Base-by-base conservation (phyloP, 2,888 invertebrate species). In the Rhodophaea formosa region DNA sequence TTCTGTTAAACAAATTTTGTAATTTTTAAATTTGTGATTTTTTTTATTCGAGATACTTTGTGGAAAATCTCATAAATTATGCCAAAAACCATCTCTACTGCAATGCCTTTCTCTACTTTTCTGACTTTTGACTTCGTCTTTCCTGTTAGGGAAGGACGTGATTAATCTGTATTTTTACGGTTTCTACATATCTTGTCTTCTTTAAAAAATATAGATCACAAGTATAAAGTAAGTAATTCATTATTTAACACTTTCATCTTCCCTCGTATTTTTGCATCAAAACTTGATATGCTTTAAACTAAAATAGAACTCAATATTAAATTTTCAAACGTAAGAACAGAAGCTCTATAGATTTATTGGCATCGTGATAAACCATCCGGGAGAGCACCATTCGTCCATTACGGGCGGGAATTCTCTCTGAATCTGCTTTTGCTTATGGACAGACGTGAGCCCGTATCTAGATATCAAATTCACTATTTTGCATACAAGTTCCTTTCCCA, bases 361-460 rank as follows among this genome's bases (percentile, higher is more conserved):
- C 75, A 77, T 79, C 71, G 77, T 79, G 87, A 87, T 88, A 86
- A 86, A 82, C 87, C 72, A 74, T 69, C 71, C 72, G 70, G 71
- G 68, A 72, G 82, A 79, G 78, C 77, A 72, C 80, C 78, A 78
- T 86, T 77, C 79, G 74, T 86, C 84, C 77, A 78, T 79, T 78
- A 80, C 61, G 64, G 47, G 12, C 64, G 63, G 23, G 68, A 69
- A 67, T 66, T 68, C 61, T 66, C 69, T 70, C 71, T 71, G 74
- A 75, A 74, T 53, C 67, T 73, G 71, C 71, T 73, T 80, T 75
- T 72, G 74, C 75, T 71, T 12, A 35, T 7, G 17, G 8, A 29
- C 30, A 29, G 32, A 49, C 32, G 29, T 29, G 29, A 47, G 23
- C 46, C 14, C 15, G 15, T 49, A 45, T 45, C 30, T 49, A 32